Percentiles rank a stretch among this genome's conserved stretches.
phyloP scores from a whole-genome alignment of 1,140 invertebrate genomes.

The Neuroterus valhalla region DNA sequence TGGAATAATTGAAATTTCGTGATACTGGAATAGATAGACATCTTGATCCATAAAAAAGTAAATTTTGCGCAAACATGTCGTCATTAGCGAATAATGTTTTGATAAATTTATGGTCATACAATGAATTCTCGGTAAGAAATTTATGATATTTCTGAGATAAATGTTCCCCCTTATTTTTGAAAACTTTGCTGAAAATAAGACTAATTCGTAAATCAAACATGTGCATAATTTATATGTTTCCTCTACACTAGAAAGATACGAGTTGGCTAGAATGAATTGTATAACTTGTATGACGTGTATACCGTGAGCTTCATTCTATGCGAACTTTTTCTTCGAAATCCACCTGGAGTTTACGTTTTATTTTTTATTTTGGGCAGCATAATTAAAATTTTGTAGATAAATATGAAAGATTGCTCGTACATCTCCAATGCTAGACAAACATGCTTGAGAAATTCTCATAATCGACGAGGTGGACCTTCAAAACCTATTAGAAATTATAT shows the following conservation, averaged over 20 bases:
- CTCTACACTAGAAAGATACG: not conserved
- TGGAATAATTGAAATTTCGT: too few species aligned
- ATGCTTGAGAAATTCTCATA: constrained; percentile 18
- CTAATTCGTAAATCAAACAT: not conserved
- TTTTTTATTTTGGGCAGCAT: not conserved
- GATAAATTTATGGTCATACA: too few species aligned
- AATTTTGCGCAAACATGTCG: too few species aligned
- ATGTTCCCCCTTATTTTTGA: not conserved
- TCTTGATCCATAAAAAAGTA: too few species aligned
- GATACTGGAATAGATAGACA: too few species aligned
- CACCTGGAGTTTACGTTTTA: not conserved
- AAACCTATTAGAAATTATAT: constrained; percentile 46
- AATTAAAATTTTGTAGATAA: not conserved
- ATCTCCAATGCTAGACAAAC: constrained; percentile 1
- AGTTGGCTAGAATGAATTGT: not conserved
- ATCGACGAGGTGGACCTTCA: constrained; percentile 30
- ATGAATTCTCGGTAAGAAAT: too few species aligned
- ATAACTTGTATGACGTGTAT: not conserved
- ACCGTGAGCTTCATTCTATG: not conserved
- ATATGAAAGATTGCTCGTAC: constrained; percentile 8
- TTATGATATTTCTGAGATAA: too few species aligned
- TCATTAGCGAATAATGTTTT: too few species aligned
- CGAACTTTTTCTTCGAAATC: too few species aligned
- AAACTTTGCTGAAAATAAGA: not conserved
- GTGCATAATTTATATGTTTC: not conserved